A percentile compares a stretch with the other conserved stretches of the same genome.
Conservation (phyloP, 2,888 invertebrate genomes). For the Marasmarcha lunaedactyla region DNA sequence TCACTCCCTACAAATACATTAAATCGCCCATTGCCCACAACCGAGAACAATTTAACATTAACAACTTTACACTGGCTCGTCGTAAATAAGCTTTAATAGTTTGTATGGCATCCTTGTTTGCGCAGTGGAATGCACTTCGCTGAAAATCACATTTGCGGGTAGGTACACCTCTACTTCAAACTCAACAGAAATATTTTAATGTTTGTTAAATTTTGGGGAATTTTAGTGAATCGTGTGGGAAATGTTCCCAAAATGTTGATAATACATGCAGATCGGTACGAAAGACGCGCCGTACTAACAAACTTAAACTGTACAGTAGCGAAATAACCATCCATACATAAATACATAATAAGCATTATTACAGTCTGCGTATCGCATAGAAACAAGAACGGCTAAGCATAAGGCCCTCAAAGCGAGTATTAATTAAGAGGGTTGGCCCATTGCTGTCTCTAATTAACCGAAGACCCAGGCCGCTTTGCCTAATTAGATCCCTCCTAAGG, state of each 20-base stretch:
- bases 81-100: constrained; percentile 52
- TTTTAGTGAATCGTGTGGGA: too few relatives aligned
- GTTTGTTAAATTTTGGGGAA: too few relatives aligned
- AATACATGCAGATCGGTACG: too few relatives aligned
- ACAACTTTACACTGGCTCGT: constrained; percentile 51
- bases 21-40: constrained; percentile 26
- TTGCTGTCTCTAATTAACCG: constrained; percentile 65
- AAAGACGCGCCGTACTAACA: too few relatives aligned
- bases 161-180: too few relatives aligned
- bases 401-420: constrained; percentile 48
- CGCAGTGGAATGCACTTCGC: constrained; percentile 20
- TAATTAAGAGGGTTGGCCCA: constrained; percentile 67
- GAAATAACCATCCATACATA: too few relatives aligned
- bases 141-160: neutral
- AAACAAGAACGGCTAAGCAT: too few relatives aligned
- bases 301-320: too few relatives aligned
- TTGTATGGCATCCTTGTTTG: constrained; percentile 48
- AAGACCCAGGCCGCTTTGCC: constrained; percentile 50
- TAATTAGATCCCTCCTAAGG: constrained; percentile 65
- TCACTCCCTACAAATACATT: constrained; percentile 30
- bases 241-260: too few relatives aligned
- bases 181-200: too few relatives aligned
- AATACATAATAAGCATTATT: too few relatives aligned
- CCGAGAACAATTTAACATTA: constrained; percentile 56
- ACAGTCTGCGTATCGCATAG: too few relatives aligned